These are phyloP conservation scores for Sycophaga agraensis DNA, from an alignment of 1,140 invertebrate genomes.

Conservation along the genomic window DNA sequence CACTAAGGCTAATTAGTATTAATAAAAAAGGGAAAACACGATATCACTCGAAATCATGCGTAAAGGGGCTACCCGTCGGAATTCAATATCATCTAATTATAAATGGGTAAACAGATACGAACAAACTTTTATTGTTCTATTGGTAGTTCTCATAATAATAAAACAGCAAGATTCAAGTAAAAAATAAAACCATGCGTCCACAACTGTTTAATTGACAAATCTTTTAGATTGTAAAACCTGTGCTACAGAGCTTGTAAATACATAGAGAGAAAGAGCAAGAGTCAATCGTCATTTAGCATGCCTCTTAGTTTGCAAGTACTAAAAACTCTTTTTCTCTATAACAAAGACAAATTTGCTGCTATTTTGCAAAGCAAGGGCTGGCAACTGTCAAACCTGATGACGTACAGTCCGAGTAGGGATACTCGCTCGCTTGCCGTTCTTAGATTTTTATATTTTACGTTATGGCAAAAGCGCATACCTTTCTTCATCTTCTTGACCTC, in stretches of 20 bases:
- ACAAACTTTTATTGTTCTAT: constrained; percentile 22
- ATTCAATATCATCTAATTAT: too few species aligned
- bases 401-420: constrained; percentile 1
- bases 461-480: constrained; percentile 62
- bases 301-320: constrained; percentile 12
- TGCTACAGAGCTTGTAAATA: constrained; percentile 29
- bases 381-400: constrained; percentile 41
- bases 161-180: constrained; percentile 30
- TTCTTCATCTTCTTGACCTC: constrained; percentile 94
- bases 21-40: constrained; percentile 17
- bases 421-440: neutral
- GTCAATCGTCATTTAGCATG: constrained; percentile 6
- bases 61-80: too few species aligned
- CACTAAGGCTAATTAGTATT: constrained; percentile 21
- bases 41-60: constrained; percentile 27
- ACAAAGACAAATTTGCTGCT: constrained; percentile 22
- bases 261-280: constrained; percentile 17
- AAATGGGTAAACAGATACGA: neutral
- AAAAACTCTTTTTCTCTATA: constrained; percentile 8
- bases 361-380: constrained; percentile 33
- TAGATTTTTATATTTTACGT: neutral
- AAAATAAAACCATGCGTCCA: constrained; percentile 49
- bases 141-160: constrained; percentile 9
- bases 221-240: constrained; percentile 15
- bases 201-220: constrained; percentile 11